phyloP scores from a whole-genome alignment of 1,140 invertebrate species.

The Carcinoscorpius rotundicauda region DNA sequence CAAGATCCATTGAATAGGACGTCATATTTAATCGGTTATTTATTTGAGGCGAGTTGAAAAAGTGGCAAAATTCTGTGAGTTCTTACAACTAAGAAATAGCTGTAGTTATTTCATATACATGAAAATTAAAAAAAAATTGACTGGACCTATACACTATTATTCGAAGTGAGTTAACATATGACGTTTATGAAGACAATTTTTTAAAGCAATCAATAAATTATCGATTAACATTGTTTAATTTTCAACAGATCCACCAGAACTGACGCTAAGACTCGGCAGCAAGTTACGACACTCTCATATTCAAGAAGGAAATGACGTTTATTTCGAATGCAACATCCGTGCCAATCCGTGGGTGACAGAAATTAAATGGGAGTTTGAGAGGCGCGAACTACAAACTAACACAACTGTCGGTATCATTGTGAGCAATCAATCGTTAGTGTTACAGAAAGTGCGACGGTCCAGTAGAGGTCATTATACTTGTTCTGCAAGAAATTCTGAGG shows the following conservation, averaged over 20 bases:
- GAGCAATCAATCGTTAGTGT: slow-evolving; percentile 51
- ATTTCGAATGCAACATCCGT: slow-evolving; percentile 77
- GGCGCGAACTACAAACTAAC: slow-evolving; percentile 16
- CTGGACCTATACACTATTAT: no score
- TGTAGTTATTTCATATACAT: no score
- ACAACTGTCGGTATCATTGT: slow-evolving; percentile 54
- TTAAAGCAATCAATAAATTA: no score
- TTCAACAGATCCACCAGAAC: slow-evolving; percentile 61
- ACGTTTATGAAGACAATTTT: no score
- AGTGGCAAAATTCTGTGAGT: no score
- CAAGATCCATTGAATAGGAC: no score
- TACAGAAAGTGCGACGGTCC: slow-evolving; percentile 28
- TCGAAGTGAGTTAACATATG: no score
- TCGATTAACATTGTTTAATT: background rate
- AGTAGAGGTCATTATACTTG: slow-evolving; percentile 54
- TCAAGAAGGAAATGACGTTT: slow-evolving; percentile 62
- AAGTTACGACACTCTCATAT: slow-evolving; percentile 70
- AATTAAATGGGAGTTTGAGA: slow-evolving; percentile 68
- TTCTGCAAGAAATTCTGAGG: slow-evolving; percentile 75
- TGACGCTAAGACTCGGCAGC: slow-evolving; percentile 63
- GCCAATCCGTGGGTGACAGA: slow-evolving; percentile 72
- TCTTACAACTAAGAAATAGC: no score
- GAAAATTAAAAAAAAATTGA: no score
- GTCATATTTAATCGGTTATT: no score
- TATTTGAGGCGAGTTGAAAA: no score